phyloP scores from a whole-genome alignment of 2,888 invertebrate species.

The Sarcophaga carnaria region DNA sequence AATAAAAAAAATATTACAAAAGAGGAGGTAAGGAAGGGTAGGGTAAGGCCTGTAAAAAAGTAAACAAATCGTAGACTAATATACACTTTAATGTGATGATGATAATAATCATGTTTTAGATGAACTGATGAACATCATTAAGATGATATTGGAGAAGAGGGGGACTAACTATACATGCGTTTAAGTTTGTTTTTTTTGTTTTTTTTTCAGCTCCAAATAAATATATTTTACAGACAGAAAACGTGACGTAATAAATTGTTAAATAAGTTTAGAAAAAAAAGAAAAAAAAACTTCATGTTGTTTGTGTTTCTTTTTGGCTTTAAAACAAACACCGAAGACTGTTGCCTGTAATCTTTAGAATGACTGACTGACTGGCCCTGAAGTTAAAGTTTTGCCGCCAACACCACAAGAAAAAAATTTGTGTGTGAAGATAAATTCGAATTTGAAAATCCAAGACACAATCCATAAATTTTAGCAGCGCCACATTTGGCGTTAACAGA shows the following conservation, averaged over 20 bases:
- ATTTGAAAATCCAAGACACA: too few relatives aligned
- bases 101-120: not conserved
- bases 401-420: too few relatives aligned
- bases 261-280: not conserved
- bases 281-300: too few relatives aligned
- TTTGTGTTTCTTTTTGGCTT: not conserved
- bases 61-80: not conserved
- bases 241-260: slow-evolving; percentile 30
- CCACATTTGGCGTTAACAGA: too few relatives aligned
- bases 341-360: not conserved
- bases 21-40: too few relatives aligned
- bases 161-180: not conserved
- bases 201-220: not conserved
- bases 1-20: too few relatives aligned
- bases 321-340: not conserved
- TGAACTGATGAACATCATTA: not conserved
- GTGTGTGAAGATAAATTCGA: too few relatives aligned
- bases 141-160: not conserved
- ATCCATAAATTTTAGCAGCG: too few relatives aligned
- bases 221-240: slow-evolving; percentile 12
- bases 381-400: too few relatives aligned
- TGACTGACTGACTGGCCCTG: too few relatives aligned
- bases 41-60: too few relatives aligned
- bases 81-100: not conserved
- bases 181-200: not conserved